Base-by-base conservation (phyloP, 2,888 invertebrate species). In the Liodrosophila aerea region DNA sequence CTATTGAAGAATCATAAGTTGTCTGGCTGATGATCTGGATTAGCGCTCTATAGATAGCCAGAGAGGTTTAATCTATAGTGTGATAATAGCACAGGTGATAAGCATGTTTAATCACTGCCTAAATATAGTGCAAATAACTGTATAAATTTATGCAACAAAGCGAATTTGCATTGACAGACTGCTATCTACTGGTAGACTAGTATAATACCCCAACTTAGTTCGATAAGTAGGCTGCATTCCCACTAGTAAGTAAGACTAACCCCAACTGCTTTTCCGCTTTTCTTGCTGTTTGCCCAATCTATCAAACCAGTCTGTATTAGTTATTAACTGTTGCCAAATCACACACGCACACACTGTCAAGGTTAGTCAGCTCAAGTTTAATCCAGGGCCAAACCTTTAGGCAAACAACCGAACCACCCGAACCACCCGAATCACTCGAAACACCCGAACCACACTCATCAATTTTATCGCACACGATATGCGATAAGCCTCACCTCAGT, bases 281-380 rank as follows among this genome's bases (percentile, higher is more conserved):
- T 45, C 57, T 33, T 22, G 40, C 29, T 64, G 52, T 64, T 64
- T 64, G 43, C 41, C 11, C 64, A 47, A 64, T 64, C 40, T 36
- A 64, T 64, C 64, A 64, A 16, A 7, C 9, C 7, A 18, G 29
- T 1, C 12, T 16, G 18, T 18, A 16, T 58, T 51, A 47, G 59
- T 59, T 64, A 65, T 49, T 49, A 65, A 45, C 64, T 34, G 37
- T 47, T 16, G 12, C 40, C 27, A 27, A 41, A 41, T 27, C 40
- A 11, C 1, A 11, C 13, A 13, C 13, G 34, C 37, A 68, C 43
- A 67, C 45, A 36, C 50, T 61, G 46, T 40, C 73, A 73, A 72
- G 65, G 72, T 49, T 33, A 56, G 40, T 46, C 27, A 56, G 64
- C 83, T 81, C 66, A 75, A 75, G 64, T 66, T 66, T 59, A 81